These are phyloP conservation scores for Spinus pinus DNA, from an alignment of 2,797 vertebrate genomes.

Conservation along the genomic window DNA sequence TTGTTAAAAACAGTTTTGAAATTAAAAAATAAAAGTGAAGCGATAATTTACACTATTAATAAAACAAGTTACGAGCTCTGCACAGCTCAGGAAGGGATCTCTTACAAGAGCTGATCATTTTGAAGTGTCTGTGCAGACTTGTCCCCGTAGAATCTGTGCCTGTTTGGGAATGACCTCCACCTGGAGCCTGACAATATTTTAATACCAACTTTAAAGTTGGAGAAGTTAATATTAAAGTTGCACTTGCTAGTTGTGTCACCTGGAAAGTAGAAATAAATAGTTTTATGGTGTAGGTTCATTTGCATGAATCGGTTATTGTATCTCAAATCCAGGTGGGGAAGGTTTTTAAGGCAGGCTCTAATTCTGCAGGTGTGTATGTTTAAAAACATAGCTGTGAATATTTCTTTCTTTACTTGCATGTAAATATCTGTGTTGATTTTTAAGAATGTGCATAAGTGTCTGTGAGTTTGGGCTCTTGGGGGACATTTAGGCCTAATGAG, in stretches of 20 bases:
- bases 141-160: background rate
- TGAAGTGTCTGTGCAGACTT: background rate
- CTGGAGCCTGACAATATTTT: background rate
- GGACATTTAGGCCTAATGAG: background rate
- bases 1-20: constrained; percentile 26
- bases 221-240: background rate
- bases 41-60: constrained; percentile 28
- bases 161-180: background rate
- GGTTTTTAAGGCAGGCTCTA: background rate
- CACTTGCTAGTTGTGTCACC: background rate
- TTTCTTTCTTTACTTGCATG: background rate
- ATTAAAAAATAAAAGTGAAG: background rate
- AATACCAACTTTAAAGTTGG: background rate
- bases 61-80: background rate
- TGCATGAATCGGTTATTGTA: background rate
- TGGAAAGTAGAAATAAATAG: background rate
- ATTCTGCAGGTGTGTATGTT: background rate
- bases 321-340: background rate
- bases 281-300: background rate
- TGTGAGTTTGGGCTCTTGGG: background rate
- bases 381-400: background rate
- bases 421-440: background rate
- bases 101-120: background rate
- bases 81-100: background rate
- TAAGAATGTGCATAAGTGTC: background rate